These are phyloP conservation scores for Brachionus sp. DNA, from an alignment of 1,140 invertebrate species.

Conservation along the genomic window DNA sequence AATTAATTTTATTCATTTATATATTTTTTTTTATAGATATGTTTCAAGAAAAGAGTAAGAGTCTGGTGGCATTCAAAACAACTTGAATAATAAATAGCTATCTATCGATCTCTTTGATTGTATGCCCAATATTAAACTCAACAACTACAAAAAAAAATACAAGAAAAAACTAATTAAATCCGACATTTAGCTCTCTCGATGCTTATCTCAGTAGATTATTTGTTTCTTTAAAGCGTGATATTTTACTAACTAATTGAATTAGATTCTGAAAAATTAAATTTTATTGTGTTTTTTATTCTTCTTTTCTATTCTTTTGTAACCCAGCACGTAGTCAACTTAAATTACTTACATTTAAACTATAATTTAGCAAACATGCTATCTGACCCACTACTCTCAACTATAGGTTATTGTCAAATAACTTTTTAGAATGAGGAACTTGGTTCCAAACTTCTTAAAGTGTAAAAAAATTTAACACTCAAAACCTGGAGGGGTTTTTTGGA, in stretches of 20 bases:
- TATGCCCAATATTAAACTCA: background rate
- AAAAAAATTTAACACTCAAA: too few relatives aligned
- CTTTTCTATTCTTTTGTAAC: background rate
- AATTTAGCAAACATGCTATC: background rate
- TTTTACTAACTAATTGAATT: background rate
- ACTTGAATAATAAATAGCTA: background rate
- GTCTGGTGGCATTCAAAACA: background rate
- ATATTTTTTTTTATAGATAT: background rate
- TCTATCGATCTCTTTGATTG: background rate
- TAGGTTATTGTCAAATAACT: too few relatives aligned
- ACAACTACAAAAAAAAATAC: background rate
- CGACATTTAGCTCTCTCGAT: background rate
- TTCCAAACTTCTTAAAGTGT: too few relatives aligned
- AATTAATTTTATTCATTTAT: background rate
- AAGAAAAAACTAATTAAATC: background rate
- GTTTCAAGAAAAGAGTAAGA: background rate
- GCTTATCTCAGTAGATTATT: slow-evolving; percentile 2
- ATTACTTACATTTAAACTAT: background rate
- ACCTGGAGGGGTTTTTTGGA: too few relatives aligned
- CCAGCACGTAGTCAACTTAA: background rate
- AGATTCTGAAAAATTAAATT: background rate
- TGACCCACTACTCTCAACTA: too few relatives aligned
- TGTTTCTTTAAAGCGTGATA: slow-evolving; percentile 1
- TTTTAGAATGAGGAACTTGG: too few relatives aligned
- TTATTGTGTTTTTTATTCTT: background rate